Conservation (phyloP, 2,797 vertebrate species). For the Sparidentex hasta region DNA sequence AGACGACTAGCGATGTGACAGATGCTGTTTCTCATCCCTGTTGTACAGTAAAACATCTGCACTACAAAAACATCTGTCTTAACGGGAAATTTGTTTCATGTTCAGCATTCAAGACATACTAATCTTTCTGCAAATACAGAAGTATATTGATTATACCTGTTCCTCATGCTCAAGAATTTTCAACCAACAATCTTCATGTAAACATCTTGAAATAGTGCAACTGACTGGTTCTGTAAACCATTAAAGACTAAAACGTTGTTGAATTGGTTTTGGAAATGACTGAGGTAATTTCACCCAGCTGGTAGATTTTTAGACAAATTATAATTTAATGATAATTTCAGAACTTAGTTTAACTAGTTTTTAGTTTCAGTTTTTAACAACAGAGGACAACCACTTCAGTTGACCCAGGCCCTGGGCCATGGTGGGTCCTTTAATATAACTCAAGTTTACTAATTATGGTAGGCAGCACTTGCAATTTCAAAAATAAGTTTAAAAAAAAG, state of each 20-base stretch:
- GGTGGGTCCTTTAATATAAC: background rate
- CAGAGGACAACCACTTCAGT: too few relatives aligned
- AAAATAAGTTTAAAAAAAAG: too few relatives aligned
- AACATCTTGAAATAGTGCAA: background rate
- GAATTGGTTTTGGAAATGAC: background rate
- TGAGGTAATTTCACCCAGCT: background rate
- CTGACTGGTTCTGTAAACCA: background rate
- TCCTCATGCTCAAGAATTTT: background rate
- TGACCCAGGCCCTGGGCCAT: too few relatives aligned
- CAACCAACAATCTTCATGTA: background rate
- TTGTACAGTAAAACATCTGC: constrained; percentile 34
- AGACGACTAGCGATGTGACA: constrained; percentile 10
- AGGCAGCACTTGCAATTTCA: too few relatives aligned
- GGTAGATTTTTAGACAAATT: background rate
- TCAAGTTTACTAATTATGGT: background rate
- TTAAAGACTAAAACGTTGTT: background rate
- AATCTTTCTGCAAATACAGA: background rate
- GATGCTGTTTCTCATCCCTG: constrained; percentile 32
- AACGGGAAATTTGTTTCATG: constrained; percentile 8
- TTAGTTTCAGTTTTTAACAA: too few relatives aligned
- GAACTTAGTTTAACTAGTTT: too few relatives aligned
- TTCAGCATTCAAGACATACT: constrained; percentile 5
- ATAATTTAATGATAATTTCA: background rate
- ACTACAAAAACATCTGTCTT: constrained; percentile 37
- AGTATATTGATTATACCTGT: background rate